Evolutionary conservation across 64 coral and sea anemone genomes (phyloP), one percentile per base, ranked within the genome.

Genomic region (Porites lutea): DNA sequence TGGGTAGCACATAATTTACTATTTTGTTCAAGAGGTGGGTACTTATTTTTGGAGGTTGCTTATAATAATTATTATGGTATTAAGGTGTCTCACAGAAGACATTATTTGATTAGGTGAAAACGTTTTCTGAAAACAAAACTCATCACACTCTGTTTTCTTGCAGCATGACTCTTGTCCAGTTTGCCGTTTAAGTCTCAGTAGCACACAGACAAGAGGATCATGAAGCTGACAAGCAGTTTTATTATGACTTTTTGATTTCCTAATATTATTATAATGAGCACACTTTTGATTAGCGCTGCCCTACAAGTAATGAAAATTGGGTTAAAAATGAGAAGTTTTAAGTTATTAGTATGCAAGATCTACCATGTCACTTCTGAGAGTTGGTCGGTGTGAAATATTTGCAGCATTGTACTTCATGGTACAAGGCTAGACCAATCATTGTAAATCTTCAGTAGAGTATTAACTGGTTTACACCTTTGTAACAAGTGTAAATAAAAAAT

Each of bases 161-260:
- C 77, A 91, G 89, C 89, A 91, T 59, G 89, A 91, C 19, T 91
- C 89, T 23, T 91, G 89, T 49, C 89, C 89, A 62, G 72, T 91
- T 2, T 91, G 89, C 81, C 77, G 89, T 27, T 9, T 91, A 16
- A 91, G 89, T 59, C 48, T 91, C 44, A 91, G 48, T 75, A 82
- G 78, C 15, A 83, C 81, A 2, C 81, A 84, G 13, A 84, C 81
- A 67, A 84, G 81, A 84, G 81, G 62, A 43, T 84, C 81, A 68
- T 67, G 81, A 84, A 11, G 14, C 19, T 3, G 13, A 50, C 46
- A 15, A 8, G 6, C 45, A 76, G 49, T 16, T 50, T 50, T 48
- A 76, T 51, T 13, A n/a, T 10, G 21, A 19, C 73, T 19, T 18
- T 5, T 45, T 21, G 27, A 48, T 49, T 48, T 67, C 45, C 3